Base-by-base conservation (phyloP, 2,888 invertebrate genomes). In the Pristionchus fissidentatus region DNA sequence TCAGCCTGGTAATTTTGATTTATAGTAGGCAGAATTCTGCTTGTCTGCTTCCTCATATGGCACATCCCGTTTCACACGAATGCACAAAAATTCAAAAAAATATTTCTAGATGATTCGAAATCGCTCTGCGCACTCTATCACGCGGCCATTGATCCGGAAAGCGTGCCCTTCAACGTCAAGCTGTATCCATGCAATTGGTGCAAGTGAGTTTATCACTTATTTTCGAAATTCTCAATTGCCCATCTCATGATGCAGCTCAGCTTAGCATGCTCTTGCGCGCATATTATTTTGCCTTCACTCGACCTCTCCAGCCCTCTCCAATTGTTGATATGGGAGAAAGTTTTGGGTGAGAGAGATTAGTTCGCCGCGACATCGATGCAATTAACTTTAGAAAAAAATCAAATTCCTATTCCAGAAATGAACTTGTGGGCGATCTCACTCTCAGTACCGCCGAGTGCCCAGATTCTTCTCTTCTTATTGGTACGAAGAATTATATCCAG, bases 171-270 rank as follows among this genome's bases (percentile, higher is more conserved):
- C 60, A 26, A 43, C 22, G 60, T 83, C 13, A 73, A 83, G 22
- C 35, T 83, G 10, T 60, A 43, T 35, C 73, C 83, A 32, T 83
- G 83, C 46, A 57, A 60, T 19, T 73, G 55, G 52, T 83, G 83
- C 83, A 83, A 83, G 83, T 83, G 46, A 75, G 83, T 83, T 15
- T 26, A 15, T 19, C 8, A 15, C 26, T 26, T 62, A 62, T 62
- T 26, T 62, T 62, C n/a, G 62, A 15, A n/a, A n/a, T n/a, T n/a
- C n/a, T n/a, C n/a, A n/a, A n/a, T n/a, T 0, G 19, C 1, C 15
- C 35, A 8, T 38, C 22, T 62, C 35, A 19, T 22, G 55, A 55
- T 55, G 3, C n/a, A n/a, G 15, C n/a, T 55, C 29, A 52, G n/a
- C 4, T 8, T 3, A 19, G 13, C 3, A 32, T 26, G 35, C 13